Evolutionary conservation across 2,113 vertebrate genomes (phyloP).

Genomic region (Anolis carolinensis): DNA sequence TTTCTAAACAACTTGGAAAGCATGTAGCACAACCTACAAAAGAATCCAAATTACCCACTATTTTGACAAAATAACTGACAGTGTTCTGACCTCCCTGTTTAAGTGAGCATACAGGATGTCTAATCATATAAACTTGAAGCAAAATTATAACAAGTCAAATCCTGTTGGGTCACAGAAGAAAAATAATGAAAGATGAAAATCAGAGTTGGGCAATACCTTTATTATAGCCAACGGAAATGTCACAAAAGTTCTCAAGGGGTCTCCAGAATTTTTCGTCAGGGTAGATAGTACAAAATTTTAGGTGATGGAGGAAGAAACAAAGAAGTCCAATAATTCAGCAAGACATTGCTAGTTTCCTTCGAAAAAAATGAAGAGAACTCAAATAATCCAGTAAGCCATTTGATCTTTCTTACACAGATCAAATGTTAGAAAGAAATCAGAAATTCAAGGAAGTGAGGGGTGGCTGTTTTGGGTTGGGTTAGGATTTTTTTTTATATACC

Average conservation of each 20-base stretch:
- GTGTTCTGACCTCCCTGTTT: not conserved
- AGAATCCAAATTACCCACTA: not conserved
- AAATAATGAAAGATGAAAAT: not conserved
- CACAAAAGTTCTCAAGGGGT: too few relatives aligned
- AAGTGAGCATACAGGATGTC: not conserved
- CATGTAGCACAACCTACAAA: not conserved
- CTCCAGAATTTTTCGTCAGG: too few relatives aligned
- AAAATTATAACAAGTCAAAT: not conserved
- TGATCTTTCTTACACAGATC: not conserved
- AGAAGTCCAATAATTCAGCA: not conserved
- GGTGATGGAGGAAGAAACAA: too few relatives aligned
- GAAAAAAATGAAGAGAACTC: not conserved
- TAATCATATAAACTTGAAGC: not conserved
- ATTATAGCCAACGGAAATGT: too few relatives aligned
- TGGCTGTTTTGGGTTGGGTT: slow-evolving; percentile 5
- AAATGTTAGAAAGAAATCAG: slow-evolving; percentile 17
- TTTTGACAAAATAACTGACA: not conserved
- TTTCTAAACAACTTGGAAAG: not conserved
- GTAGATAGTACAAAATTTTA: too few relatives aligned
- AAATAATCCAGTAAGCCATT: not conserved
- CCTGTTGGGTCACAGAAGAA: not conserved
- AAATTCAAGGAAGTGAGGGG: not conserved
- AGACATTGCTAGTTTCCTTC: not conserved
- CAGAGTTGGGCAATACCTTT: too few relatives aligned
- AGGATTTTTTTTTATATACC: not conserved